phyloP scores from a whole-genome alignment of 1,140 invertebrate species.

The Nasonia giraulti region DNA sequence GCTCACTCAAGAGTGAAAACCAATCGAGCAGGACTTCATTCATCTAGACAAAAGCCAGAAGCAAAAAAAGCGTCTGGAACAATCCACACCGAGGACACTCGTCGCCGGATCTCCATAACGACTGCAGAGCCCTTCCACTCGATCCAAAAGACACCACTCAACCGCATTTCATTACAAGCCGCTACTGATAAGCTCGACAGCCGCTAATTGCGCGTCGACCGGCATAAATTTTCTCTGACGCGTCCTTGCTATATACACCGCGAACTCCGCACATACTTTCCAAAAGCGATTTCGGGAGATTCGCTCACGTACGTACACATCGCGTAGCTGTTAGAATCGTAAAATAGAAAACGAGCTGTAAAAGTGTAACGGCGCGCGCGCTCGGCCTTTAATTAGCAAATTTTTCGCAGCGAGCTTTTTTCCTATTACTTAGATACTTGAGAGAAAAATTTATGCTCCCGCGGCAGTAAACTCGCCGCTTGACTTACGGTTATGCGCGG shows the following conservation, averaged over 20 bases:
- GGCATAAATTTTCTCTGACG: background rate
- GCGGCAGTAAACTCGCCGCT: background rate
- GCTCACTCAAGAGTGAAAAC: background rate
- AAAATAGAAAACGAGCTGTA: background rate
- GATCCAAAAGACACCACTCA: background rate
- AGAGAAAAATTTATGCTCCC: too few relatives aligned
- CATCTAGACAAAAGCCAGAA: background rate
- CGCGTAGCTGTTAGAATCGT: background rate
- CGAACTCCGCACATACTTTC: too few relatives aligned
- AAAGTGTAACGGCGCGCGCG: background rate
- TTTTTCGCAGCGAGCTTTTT: too few relatives aligned
- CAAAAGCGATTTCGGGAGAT: constrained; percentile 10
- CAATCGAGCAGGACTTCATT: constrained; percentile 2
- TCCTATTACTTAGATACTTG: too few relatives aligned
- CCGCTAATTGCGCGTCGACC: background rate
- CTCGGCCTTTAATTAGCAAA: background rate
- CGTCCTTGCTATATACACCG: background rate
- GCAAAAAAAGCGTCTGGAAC: background rate
- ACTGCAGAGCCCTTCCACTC: background rate
- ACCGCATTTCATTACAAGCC: background rate
- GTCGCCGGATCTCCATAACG: background rate
- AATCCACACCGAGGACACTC: background rate
- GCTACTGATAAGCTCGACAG: background rate
- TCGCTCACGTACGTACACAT: background rate
- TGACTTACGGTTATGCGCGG: background rate